These are phyloP conservation scores for Siderastrea radians DNA, from an alignment of 92 coral and sea anemone species.

Conservation along the genomic window DNA sequence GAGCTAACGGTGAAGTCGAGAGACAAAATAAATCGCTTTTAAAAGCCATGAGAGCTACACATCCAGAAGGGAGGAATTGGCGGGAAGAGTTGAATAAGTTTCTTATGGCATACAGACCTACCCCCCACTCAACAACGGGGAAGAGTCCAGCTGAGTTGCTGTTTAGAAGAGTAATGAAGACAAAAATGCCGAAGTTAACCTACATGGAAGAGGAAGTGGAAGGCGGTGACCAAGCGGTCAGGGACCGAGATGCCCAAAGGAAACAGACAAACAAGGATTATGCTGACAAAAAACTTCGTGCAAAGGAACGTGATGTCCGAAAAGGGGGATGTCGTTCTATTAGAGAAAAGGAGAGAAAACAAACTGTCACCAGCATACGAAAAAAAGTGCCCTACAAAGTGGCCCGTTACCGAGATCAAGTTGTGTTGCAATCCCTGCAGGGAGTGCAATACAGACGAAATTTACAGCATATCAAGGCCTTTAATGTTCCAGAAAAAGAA, in stretches of 20 bases:
- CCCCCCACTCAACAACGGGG: conserved; percentile 63
- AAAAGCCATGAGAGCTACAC: conserved; percentile 59
- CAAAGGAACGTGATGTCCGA: conserved; percentile 44
- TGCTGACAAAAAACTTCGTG: conserved; percentile 32
- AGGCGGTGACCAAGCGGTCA: conserved; percentile 28
- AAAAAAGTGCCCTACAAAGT: conserved; percentile 56
- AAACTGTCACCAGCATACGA: conserved; percentile 63
- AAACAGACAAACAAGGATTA: conserved; percentile 62
- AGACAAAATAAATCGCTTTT: conserved; percentile 59
- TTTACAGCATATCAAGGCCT: conserved; percentile 56
- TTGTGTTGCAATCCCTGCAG: conserved; percentile 46
- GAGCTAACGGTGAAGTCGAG: conserved; percentile 74
- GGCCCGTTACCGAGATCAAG: conserved; percentile 52
- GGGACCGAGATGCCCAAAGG: conserved; percentile 54
- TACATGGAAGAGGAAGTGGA: conserved; percentile 46
- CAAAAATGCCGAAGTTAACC: conserved; percentile 39
- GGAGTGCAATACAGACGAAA: conserved; percentile 65
- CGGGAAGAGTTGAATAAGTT: conserved; percentile 46
- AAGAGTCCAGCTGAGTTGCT: conserved; percentile 65
- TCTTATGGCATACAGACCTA: conserved; percentile 51
- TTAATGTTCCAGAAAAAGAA: conserved; percentile 21
- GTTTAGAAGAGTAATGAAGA: conserved; percentile 32
- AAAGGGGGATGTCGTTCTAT: conserved; percentile 56
- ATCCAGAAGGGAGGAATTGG: conserved; percentile 48
- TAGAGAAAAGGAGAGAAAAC: conserved; percentile 69